Evolutionary conservation across 2,113 vertebrate species (phyloP), one percentile per base, ranked within the genome.

Genomic region (Percopsis transmontana): DNA sequence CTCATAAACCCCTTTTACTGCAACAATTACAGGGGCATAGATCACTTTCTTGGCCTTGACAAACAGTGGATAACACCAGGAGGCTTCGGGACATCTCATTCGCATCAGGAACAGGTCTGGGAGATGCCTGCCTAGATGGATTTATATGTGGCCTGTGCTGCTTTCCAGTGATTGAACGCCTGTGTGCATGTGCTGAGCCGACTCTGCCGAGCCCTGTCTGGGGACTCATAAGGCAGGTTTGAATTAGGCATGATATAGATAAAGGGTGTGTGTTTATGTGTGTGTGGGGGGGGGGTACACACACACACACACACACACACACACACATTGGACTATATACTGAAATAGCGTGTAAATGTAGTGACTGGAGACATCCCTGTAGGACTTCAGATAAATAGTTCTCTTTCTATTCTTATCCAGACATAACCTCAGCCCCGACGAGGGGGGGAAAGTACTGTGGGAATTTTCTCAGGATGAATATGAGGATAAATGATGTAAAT

Each of bases 151-250:
- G 66, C 80, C 84, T 21, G 70, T 47, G 38, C 83, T 77, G 76
- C 74, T 83, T 82, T 45, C 45, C 42, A 4, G 85, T 91, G 89
- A 91, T 91, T 89, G 87, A 91, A 88, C 79, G 89, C 86, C 87
- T 68, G 77, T 84, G 85, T 88, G 88, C 89, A 91, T 91, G 89
- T 85, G 89, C 78, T 82, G 87, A 85, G 80, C 77, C 27, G 66
- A 76, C 81, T 81, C 76, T 51, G 76, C 57, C 78, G 59, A 74
- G 79, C 66, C 77, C 77, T 59, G 89, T 85, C 89, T 58, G 79
- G 89, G 89, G 89, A 90, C 83, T 88, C 88, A 80, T 91, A 88
- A 91, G 88, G 81, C 81, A 73, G 83, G 74, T 87, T 89, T 85
- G 88, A 89, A 90, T 89, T 88, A 91, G 87, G 71, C 87, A 85